These are phyloP conservation scores for Drosophila baimaii DNA, from an alignment of 1,140 invertebrate genomes.

Conservation along the genomic window DNA sequence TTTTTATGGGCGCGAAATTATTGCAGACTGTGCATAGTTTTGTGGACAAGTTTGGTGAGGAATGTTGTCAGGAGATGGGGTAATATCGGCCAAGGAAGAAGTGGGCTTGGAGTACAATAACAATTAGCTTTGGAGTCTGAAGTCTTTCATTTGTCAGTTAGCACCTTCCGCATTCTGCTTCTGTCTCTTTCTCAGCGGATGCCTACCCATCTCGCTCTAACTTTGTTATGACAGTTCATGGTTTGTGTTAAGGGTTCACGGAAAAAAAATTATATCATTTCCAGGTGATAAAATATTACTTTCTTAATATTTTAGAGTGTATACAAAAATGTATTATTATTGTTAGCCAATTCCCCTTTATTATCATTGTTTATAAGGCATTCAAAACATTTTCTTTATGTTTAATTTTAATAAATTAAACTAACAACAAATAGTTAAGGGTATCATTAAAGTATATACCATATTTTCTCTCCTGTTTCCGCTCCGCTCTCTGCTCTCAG, in stretches of 20 bases:
- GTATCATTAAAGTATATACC: not conserved
- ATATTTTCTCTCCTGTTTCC: not conserved
- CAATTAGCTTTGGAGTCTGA: conserved; percentile 61
- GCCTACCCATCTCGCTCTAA: not conserved
- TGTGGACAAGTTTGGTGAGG: conserved; percentile 40
- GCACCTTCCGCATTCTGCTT: conserved; percentile 35
- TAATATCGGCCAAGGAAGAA: not conserved
- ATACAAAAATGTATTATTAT: too few species aligned
- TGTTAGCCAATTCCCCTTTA: too few species aligned
- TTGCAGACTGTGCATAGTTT: conserved; percentile 47
- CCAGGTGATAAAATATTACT: not conserved
- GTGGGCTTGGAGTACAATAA: conserved; percentile 55
- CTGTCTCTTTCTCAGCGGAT: not conserved
- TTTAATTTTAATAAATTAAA: not conserved
- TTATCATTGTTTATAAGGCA: not conserved
- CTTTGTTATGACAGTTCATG: conserved; percentile 64
- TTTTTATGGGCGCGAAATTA: conserved; percentile 72
- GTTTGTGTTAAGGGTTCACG: conserved; percentile 31
- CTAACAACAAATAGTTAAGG: not conserved
- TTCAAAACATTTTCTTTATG: not conserved
- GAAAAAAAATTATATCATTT: not conserved
- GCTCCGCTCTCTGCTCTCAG: conserved; percentile 11
- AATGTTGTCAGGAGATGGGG: conserved; percentile 16
- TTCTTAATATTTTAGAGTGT: too few species aligned
- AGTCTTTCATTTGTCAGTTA: conserved; percentile 45